Evolutionary conservation across 2,113 vertebrate genomes (phyloP).

Genomic region (Silurus asotus): DNA sequence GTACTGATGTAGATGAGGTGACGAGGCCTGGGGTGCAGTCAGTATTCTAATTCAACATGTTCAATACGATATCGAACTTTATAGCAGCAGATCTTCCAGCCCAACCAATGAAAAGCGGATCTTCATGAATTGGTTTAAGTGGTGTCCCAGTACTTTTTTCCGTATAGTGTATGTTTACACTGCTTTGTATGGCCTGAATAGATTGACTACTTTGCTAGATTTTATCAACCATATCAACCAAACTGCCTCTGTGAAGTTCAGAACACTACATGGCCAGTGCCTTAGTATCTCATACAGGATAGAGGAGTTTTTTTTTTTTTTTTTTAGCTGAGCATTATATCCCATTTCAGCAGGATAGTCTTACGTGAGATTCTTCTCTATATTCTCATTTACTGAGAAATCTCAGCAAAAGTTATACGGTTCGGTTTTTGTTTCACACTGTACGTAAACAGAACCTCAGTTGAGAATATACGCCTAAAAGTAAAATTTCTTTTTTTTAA

Average conservation of each 20-base stretch:
- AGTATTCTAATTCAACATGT: no score
- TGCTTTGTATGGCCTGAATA: background rate
- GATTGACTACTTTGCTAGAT: background rate
- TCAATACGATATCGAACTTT: no score
- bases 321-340: background rate
- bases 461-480: background rate
- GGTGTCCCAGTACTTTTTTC: no score
- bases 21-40: no score
- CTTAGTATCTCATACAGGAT: conserved; percentile 37
- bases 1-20: no score
- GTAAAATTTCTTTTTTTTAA: background rate
- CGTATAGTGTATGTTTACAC: no score
- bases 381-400: background rate
- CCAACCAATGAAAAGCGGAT: no score
- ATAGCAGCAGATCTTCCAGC: no score
- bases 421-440: background rate
- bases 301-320: background rate
- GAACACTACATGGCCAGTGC: conserved; percentile 45
- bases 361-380: background rate
- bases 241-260: conserved; percentile 23
- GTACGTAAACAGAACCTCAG: background rate
- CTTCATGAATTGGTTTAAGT: no score
- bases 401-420: background rate
- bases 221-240: conserved; percentile 13
- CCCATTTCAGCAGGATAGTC: background rate